phyloP scores from a whole-genome alignment of 2,113 vertebrate genomes.

The Atractosteus spatula region DNA sequence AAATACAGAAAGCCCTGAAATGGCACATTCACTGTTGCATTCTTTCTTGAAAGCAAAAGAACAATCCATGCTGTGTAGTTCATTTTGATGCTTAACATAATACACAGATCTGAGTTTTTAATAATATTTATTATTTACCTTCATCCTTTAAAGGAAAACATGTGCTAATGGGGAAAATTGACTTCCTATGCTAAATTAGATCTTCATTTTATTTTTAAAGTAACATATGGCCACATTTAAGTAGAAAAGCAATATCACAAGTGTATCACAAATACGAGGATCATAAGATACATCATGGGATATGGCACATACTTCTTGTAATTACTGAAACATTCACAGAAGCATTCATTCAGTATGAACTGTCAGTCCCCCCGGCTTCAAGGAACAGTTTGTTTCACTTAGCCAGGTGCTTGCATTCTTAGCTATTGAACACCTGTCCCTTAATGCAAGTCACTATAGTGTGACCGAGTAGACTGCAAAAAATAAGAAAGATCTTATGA shows the following conservation, averaged over 20 bases:
- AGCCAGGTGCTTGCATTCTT: conserved; percentile 23
- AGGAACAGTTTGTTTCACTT: conserved; percentile 5
- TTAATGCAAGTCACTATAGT: conserved; percentile 17
- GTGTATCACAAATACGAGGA: conserved; percentile 10
- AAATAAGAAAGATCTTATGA: conserved; percentile 55
- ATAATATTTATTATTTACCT: too few species aligned
- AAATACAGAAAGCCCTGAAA: too few species aligned
- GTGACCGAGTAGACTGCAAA: conserved; percentile 14
- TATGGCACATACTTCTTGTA: conserved; percentile 23
- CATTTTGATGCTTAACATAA: too few species aligned
- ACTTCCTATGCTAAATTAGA: too few species aligned
- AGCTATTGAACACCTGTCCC: conserved; percentile 28
- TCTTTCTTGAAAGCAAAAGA: too few species aligned
- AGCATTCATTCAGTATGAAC: neutral
- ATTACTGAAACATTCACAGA: conserved; percentile 5
- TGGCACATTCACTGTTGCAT: too few species aligned
- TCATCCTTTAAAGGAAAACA: too few species aligned
- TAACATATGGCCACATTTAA: too few species aligned
- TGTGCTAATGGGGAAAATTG: too few species aligned
- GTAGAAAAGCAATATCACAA: conserved; percentile 12
- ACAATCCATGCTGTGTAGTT: too few species aligned
- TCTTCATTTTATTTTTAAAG: too few species aligned
- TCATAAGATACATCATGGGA: conserved; percentile 29
- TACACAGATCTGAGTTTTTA: too few species aligned
- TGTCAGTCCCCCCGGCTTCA: neutral